Conservation (phyloP, 2,797 vertebrate species). For the Pogonophryne albipinna region DNA sequence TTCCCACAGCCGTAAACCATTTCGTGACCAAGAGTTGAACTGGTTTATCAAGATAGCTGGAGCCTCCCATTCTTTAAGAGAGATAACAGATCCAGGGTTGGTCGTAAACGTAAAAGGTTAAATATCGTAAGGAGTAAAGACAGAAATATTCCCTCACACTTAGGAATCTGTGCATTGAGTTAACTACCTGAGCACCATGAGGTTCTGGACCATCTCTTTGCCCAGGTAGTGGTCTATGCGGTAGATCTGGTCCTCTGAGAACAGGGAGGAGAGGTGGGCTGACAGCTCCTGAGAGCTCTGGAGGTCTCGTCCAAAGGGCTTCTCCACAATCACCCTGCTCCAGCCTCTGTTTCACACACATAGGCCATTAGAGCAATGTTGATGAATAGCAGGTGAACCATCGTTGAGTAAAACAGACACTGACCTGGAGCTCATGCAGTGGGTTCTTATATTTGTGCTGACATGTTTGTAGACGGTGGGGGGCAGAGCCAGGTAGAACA, state of each 20-base stretch:
- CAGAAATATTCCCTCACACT: no score
- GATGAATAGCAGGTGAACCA: not conserved
- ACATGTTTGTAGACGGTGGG: constrained; percentile 91
- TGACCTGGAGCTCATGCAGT: constrained; percentile 87
- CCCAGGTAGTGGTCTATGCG: constrained; percentile 97
- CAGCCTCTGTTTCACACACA: constrained; percentile 84
- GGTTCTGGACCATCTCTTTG: constrained; percentile 98
- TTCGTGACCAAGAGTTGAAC: no score
- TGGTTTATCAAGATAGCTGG: no score
- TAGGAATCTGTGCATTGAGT: not conserved
- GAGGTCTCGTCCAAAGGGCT: constrained; percentile 92
- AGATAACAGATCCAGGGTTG: no score
- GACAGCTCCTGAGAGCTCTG: constrained; percentile 91
- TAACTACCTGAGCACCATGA: constrained; percentile 93
- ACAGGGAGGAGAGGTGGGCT: constrained; percentile 88
- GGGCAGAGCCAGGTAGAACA: constrained; percentile 93
- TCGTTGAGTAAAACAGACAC: constrained; percentile 48
- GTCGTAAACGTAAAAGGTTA: no score
- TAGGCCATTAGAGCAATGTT: constrained; percentile 11
- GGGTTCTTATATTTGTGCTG: constrained; percentile 87
- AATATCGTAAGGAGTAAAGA: no score
- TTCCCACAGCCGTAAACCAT: no score
- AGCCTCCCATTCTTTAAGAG: no score
- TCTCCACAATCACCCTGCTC: constrained; percentile 93
- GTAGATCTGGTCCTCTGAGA: constrained; percentile 92